Percentiles rank a stretch among this genome's conserved stretches.
These are phyloP conservation scores for Siniperca undulata DNA, from an alignment of 2,797 vertebrate genomes.

Conservation along the genomic window DNA sequence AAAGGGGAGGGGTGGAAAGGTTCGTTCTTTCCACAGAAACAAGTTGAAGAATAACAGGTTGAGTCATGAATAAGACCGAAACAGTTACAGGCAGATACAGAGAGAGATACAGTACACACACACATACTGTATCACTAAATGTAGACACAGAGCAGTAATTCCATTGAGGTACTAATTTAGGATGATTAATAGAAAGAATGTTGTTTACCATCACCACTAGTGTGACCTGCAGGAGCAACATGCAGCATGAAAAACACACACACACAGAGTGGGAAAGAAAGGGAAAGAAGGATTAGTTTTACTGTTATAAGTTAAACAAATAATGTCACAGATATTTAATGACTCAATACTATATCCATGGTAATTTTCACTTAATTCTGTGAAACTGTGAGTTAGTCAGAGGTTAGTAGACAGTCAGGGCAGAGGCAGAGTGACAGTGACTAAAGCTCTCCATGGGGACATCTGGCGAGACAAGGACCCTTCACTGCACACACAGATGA, in stretches of 20 bases:
- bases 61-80: slow-evolving; percentile 80
- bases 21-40: slow-evolving; percentile 77
- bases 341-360: background rate
- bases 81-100: slow-evolving; percentile 36
- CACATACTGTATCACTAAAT: slow-evolving; percentile 21
- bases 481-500: slow-evolving; percentile 76
- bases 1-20: slow-evolving; percentile 77
- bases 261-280: slow-evolving; percentile 32
- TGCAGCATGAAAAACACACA: slow-evolving; percentile 64
- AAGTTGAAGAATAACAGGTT: slow-evolving; percentile 77
- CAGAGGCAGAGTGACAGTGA: slow-evolving; percentile 69
- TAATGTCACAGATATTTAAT: slow-evolving; percentile 3
- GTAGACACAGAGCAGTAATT: slow-evolving; percentile 22
- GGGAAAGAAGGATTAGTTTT: slow-evolving; percentile 62
- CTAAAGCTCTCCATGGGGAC: slow-evolving; percentile 77
- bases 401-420: slow-evolving; percentile 62
- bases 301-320: slow-evolving; percentile 28
- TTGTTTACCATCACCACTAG: slow-evolving; percentile 84
- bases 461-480: slow-evolving; percentile 81
- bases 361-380: slow-evolving; percentile 25
- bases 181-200: slow-evolving; percentile 56
- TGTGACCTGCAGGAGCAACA: slow-evolving; percentile 79
- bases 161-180: slow-evolving; percentile 30
- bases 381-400: slow-evolving; percentile 50
- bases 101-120: slow-evolving; percentile 27